Conservation (phyloP, 2,888 invertebrate genomes). For the Actias luna region DNA sequence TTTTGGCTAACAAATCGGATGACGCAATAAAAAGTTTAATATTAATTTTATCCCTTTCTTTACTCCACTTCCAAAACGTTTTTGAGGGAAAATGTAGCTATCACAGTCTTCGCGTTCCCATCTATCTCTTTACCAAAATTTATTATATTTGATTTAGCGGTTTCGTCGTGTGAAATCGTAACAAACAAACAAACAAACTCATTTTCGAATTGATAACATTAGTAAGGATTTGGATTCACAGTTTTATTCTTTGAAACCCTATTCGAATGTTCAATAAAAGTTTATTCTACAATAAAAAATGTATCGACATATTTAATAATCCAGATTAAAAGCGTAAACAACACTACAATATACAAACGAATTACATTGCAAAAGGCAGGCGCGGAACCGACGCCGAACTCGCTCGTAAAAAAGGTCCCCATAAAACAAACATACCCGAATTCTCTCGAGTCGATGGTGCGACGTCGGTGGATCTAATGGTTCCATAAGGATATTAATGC, state of each 20-base stretch:
- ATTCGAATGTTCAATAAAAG: background rate
- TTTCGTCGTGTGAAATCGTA: too few species aligned
- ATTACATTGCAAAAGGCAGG: slow-evolving; percentile 17
- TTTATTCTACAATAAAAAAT: background rate
- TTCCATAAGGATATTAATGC: slow-evolving; percentile 15
- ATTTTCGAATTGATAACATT: too few species aligned
- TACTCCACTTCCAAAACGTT: too few species aligned
- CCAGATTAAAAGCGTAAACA: background rate
- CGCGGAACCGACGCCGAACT: slow-evolving; percentile 12
- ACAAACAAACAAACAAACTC: too few species aligned
- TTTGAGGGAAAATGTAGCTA: too few species aligned
- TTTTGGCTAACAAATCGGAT: too few species aligned
- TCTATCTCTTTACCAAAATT: too few species aligned
- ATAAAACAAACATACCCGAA: slow-evolving; percentile 17
- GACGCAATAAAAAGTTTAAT: too few species aligned
- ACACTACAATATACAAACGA: slow-evolving; percentile 12
- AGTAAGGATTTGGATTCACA: too few species aligned
- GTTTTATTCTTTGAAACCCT: background rate
- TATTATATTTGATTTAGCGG: too few species aligned
- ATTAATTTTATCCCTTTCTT: too few species aligned
- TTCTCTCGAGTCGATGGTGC: slow-evolving; percentile 13
- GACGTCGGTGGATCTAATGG: slow-evolving; percentile 13
- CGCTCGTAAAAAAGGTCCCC: slow-evolving; percentile 18
- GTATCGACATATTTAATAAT: slow-evolving; percentile 10
- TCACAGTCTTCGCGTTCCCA: too few species aligned